phyloP scores from a whole-genome alignment of 2,113 vertebrate genomes.

The Macquaria australasica region DNA sequence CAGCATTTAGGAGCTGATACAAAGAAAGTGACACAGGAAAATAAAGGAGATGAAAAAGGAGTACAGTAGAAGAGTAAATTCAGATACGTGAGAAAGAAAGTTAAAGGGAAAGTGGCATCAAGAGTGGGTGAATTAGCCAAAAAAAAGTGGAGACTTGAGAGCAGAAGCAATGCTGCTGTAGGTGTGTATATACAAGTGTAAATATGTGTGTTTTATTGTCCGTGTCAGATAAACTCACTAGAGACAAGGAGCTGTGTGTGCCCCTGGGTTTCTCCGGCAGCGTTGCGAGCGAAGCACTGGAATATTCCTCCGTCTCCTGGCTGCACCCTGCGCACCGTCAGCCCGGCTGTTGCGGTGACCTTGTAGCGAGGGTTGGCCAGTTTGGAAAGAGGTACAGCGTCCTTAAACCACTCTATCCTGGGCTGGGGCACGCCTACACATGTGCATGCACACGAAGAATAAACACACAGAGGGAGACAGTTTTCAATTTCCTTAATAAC shows the following conservation, averaged over 20 bases:
- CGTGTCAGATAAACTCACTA: slow-evolving; percentile 86
- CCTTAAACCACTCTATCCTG: slow-evolving; percentile 93
- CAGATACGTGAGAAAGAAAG: slow-evolving; percentile 1
- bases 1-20: neutral
- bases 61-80: neutral
- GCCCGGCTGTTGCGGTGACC: slow-evolving; percentile 82
- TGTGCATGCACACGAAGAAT: neutral
- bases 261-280: slow-evolving; percentile 89
- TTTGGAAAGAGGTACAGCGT: slow-evolving; percentile 86
- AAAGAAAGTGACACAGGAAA: neutral
- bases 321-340: slow-evolving; percentile 87
- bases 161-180: neutral
- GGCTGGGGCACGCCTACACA: slow-evolving; percentile 89
- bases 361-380: slow-evolving; percentile 91
- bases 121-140: neutral
- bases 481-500: slow-evolving; percentile 33
- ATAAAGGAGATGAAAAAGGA: neutral
- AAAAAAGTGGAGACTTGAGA: neutral
- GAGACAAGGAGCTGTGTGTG: slow-evolving; percentile 92
- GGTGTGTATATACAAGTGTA: slow-evolving; percentile 8
- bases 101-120: neutral
- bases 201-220: neutral
- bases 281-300: slow-evolving; percentile 93
- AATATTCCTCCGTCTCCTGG: slow-evolving; percentile 94
- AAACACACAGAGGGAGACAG: neutral